Evolutionary conservation across 2,888 invertebrate species (phyloP).

Genomic region (Xiphydria camelus): DNA sequence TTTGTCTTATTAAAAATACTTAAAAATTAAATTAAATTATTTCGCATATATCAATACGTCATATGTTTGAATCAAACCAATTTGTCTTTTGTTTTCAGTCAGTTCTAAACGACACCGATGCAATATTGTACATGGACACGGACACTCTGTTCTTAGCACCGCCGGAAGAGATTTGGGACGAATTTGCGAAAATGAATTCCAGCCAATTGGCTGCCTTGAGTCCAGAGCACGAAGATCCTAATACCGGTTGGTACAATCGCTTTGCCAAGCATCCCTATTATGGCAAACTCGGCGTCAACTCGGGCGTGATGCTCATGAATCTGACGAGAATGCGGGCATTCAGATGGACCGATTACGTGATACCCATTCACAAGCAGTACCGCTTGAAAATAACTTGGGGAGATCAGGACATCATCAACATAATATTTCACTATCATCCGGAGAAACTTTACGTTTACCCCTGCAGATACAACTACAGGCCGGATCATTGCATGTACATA

Average conservation of each 20-base stretch:
- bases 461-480: slow-evolving; percentile 89
- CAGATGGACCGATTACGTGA: slow-evolving; percentile 82
- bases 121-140: slow-evolving; percentile 89
- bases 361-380: slow-evolving; percentile 84
- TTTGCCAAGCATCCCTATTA: slow-evolving; percentile 96
- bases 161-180: slow-evolving; percentile 80
- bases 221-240: slow-evolving; percentile 90
- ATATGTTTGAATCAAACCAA: slow-evolving; percentile 8
- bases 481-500: slow-evolving; percentile 96
- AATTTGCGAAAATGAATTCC: slow-evolving; percentile 79
- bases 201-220: slow-evolving; percentile 86
- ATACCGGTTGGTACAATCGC: slow-evolving; percentile 93
- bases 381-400: slow-evolving; percentile 90
- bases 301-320: slow-evolving; percentile 98
- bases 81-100: slow-evolving; percentile 63
- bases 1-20: too few relatives aligned
- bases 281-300: slow-evolving; percentile 88
- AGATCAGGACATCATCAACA: slow-evolving; percentile 95
- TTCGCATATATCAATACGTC: slow-evolving; percentile 2
- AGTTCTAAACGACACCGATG: slow-evolving; percentile 76
- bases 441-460: slow-evolving; percentile 78
- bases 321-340: slow-evolving; percentile 86
- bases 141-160: slow-evolving; percentile 88
- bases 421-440: slow-evolving; percentile 84
- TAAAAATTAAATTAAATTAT: too few relatives aligned